A percentile compares a stretch with the other conserved stretches of the same genome.
phyloP scores from a whole-genome alignment of 1,140 invertebrate genomes.

The Ylistrum balloti region DNA sequence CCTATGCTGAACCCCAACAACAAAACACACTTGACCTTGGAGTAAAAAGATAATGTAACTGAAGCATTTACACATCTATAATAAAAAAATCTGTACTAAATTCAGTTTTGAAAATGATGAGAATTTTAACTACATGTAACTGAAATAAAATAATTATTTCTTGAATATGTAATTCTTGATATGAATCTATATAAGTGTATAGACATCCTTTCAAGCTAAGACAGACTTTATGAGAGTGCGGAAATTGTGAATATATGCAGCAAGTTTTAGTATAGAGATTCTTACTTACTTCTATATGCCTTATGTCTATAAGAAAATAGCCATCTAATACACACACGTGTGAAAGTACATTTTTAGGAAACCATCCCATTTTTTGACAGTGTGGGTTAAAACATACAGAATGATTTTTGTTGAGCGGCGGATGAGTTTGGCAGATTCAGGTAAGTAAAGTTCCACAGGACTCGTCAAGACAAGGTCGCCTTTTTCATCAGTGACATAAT shows the following conservation, averaged over 20 bases:
- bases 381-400: conserved; percentile 62
- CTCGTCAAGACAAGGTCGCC: conserved; percentile 46
- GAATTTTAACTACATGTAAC: too few relatives aligned
- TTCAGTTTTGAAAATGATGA: too few relatives aligned
- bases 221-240: not conserved
- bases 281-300: not conserved
- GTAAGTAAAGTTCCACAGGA: conserved; percentile 62
- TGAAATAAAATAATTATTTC: too few relatives aligned
- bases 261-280: not conserved
- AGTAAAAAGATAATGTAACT: too few relatives aligned
- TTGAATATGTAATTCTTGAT: too few relatives aligned
- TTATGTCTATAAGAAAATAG: too few relatives aligned
- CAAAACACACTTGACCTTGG: too few relatives aligned
- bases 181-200: too few relatives aligned
- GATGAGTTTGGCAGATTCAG: conserved; percentile 63
- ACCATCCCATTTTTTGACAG: not conserved
- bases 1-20: too few relatives aligned
- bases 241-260: not conserved
- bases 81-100: too few relatives aligned
- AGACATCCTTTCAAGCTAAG: not conserved
- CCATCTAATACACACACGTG: too few relatives aligned
- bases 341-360: not conserved
- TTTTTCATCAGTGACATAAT: conserved; percentile 41
- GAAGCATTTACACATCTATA: too few relatives aligned
- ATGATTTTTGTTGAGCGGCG: conserved; percentile 63